These are phyloP conservation scores for Dromius quadrimaculatus DNA, from an alignment of 2,888 invertebrate genomes.

Conservation along the genomic window DNA sequence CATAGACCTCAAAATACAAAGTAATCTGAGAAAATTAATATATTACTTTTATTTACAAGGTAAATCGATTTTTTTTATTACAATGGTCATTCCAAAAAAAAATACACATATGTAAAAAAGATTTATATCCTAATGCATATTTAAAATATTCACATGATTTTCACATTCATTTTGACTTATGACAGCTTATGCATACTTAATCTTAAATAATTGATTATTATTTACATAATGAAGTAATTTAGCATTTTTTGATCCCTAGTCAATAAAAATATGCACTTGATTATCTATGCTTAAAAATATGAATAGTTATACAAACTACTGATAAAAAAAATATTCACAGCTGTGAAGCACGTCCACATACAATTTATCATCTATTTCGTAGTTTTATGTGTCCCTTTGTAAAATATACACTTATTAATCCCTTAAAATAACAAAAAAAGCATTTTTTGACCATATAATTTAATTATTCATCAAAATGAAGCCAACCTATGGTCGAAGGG, in stretches of 20 bases:
- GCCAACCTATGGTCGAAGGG: too few species aligned
- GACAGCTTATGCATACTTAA: slow-evolving; percentile 20
- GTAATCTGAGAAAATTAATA: slow-evolving; percentile 57
- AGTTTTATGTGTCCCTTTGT: slow-evolving; percentile 39
- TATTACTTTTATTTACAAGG: slow-evolving; percentile 53
- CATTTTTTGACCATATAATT: too few species aligned
- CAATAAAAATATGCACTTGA: slow-evolving; percentile 36
- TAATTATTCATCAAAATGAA: too few species aligned
- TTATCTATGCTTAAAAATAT: slow-evolving; percentile 43
- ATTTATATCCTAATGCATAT: slow-evolving; percentile 49
- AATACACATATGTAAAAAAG: slow-evolving; percentile 46
- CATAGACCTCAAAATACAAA: slow-evolving; percentile 60
- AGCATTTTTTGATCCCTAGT: slow-evolving; percentile 17
- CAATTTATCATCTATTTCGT: slow-evolving; percentile 40
- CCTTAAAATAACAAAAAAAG: slow-evolving; percentile 41
- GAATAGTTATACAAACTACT: slow-evolving; percentile 39
- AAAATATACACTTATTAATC: slow-evolving; percentile 47
- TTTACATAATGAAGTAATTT: too few species aligned
- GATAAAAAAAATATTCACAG: slow-evolving; percentile 52
- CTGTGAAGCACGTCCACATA: slow-evolving; percentile 51
- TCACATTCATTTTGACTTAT: slow-evolving; percentile 38
- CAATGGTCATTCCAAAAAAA: too few species aligned
- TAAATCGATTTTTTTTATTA: slow-evolving; percentile 37
- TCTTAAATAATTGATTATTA: too few species aligned
- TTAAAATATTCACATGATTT: slow-evolving; percentile 49